These are phyloP conservation scores for Epinephelus cyanopodus DNA, from an alignment of 2,113 vertebrate species.

Conservation along the genomic window DNA sequence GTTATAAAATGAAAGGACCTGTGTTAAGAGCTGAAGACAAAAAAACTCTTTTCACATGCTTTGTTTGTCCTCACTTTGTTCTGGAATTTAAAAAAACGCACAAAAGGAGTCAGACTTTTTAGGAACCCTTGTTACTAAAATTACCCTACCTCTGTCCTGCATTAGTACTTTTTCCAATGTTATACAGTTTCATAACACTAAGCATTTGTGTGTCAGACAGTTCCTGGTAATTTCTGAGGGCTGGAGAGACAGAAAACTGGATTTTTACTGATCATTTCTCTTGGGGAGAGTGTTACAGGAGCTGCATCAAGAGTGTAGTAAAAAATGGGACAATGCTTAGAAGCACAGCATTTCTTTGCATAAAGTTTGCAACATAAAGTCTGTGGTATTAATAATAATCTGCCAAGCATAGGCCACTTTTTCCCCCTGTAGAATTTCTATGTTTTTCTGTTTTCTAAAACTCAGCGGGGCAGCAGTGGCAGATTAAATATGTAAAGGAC, in stretches of 20 bases:
- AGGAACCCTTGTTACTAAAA: neutral
- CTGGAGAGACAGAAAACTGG: neutral
- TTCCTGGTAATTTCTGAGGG: neutral
- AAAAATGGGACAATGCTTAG: neutral
- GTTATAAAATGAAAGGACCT: constrained; percentile 13
- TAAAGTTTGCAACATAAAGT: neutral
- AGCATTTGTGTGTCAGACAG: neutral
- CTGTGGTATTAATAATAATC: neutral
- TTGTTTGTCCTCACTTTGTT: constrained; percentile 25
- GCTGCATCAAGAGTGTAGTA: neutral
- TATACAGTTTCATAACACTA: neutral
- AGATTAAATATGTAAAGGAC: neutral
- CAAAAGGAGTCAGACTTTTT: neutral
- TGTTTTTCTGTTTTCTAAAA: neutral
- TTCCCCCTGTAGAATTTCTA: neutral
- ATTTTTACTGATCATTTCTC: constrained; percentile 14
- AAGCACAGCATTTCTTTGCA: neutral
- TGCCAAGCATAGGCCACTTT: neutral
- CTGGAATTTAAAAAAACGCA: neutral
- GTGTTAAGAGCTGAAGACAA: neutral
- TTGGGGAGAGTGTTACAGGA: constrained; percentile 9
- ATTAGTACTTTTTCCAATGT: neutral
- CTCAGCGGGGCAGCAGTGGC: neutral
- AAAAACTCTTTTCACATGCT: neutral
- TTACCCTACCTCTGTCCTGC: neutral